phyloP scores from a whole-genome alignment of 2,888 invertebrate genomes.

The Heliconius cydno region DNA sequence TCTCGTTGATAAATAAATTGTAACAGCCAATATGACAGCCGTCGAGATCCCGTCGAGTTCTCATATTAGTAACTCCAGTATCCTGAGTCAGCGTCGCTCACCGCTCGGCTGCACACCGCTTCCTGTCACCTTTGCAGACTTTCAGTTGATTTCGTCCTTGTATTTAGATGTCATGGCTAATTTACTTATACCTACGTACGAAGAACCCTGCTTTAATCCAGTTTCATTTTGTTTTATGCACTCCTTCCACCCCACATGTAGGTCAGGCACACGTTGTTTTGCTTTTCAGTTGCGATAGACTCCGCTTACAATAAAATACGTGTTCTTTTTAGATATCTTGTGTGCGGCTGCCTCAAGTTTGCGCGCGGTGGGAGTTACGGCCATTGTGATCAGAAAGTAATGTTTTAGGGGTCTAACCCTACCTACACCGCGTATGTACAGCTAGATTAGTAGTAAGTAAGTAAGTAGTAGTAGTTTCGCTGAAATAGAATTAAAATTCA shows the following conservation, averaged over 20 bases:
- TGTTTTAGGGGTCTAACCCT: neutral
- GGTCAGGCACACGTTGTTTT: slow-evolving; percentile 39
- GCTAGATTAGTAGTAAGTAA: too few relatives aligned
- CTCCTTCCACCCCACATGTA: slow-evolving; percentile 33
- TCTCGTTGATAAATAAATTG: neutral
- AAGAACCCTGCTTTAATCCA: slow-evolving; percentile 47
- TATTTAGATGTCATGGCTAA: slow-evolving; percentile 69
- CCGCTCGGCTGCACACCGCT: slow-evolving; percentile 75
- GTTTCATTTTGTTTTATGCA: slow-evolving; percentile 45
- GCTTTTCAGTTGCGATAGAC: slow-evolving; percentile 35
- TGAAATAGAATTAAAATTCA: neutral
- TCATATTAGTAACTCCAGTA: slow-evolving; percentile 55
- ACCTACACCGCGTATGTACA: neutral
- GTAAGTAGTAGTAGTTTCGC: too few relatives aligned
- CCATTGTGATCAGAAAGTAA: slow-evolving; percentile 29
- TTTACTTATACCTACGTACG: slow-evolving; percentile 51
- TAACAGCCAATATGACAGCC: slow-evolving; percentile 3
- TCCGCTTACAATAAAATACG: slow-evolving; percentile 37
- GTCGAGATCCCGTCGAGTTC: slow-evolving; percentile 55
- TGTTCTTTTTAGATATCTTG: slow-evolving; percentile 38
- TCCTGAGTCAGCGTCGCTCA: slow-evolving; percentile 74
- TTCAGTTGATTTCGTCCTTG: slow-evolving; percentile 80
- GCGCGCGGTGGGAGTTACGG: slow-evolving; percentile 12
- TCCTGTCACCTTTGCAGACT: slow-evolving; percentile 80
- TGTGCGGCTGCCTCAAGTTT: slow-evolving; percentile 29